These are phyloP conservation scores for Sinella curviseta DNA, from an alignment of 1,140 invertebrate species.

Conservation along the genomic window DNA sequence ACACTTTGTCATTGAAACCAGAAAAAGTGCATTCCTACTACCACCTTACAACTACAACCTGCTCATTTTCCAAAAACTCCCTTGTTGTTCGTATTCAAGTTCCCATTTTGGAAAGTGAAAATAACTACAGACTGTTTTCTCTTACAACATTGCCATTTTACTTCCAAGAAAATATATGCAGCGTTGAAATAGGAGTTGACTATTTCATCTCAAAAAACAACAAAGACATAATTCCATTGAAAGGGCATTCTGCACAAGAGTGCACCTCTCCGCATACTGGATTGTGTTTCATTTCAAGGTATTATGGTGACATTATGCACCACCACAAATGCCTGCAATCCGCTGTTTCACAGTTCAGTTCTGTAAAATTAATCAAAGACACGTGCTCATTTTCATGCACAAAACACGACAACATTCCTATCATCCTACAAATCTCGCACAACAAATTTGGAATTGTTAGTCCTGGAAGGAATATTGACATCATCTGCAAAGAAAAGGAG, in stretches of 20 bases:
- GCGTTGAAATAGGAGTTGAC: neutral
- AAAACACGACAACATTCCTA: neutral
- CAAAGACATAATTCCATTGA: neutral
- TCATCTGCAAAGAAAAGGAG: neutral
- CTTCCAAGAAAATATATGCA: neutral
- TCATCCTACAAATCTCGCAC: neutral
- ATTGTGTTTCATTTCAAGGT: neutral
- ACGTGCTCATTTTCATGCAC: neutral
- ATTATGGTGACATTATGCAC: neutral
- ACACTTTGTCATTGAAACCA: neutral
- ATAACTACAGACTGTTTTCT: neutral
- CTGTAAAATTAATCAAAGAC: neutral
- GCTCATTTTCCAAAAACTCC: neutral
- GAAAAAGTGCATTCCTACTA: neutral
- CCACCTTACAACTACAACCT: neutral
- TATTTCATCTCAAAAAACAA: neutral
- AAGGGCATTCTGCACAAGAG: neutral
- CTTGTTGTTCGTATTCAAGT: neutral
- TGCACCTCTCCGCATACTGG: neutral
- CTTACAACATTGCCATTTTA: neutral
- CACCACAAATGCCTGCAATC: neutral
- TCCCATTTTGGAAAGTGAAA: neutral
- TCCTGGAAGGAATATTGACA: neutral
- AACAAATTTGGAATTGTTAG: neutral
- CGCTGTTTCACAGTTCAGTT: neutral